Evolutionary conservation across 2,797 vertebrate genomes (phyloP).

Genomic region (Oreortyx pictus): DNA sequence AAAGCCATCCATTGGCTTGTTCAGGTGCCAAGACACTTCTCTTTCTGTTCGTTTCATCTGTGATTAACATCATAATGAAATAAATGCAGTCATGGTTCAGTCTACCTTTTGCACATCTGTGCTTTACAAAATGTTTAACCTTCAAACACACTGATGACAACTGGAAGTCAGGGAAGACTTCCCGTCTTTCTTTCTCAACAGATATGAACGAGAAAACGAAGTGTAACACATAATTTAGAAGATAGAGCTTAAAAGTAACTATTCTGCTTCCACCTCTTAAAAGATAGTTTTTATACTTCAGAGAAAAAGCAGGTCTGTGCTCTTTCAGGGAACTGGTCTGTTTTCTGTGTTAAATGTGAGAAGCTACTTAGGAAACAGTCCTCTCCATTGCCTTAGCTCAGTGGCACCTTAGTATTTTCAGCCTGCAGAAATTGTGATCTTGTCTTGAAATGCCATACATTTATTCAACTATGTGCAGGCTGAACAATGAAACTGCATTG

Average conservation of each 20-base stretch:
- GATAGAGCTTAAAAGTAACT: background rate
- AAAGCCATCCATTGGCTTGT: background rate
- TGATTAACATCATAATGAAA: background rate
- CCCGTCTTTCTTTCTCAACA: background rate
- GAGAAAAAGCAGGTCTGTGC: background rate
- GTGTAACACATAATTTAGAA: background rate
- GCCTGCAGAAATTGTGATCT: background rate
- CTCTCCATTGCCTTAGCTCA: background rate
- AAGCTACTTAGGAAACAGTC: background rate
- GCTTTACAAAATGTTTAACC: background rate
- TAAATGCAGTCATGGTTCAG: background rate
- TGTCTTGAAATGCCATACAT: background rate
- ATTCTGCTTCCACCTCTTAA: background rate
- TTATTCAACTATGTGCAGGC: background rate
- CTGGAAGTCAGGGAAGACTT: fast-evolving
- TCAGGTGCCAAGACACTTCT: background rate
- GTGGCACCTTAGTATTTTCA: background rate
- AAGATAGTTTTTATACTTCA: background rate
- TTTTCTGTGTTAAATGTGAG: background rate
- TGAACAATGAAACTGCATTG: background rate
- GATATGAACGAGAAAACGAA: background rate
- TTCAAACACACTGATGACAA: background rate
- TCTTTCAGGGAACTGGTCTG: background rate
- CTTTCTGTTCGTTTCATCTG: background rate
- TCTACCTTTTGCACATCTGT: background rate